Evolutionary conservation across 2,113 vertebrate genomes (phyloP), one percentile per base, ranked within the genome.

Genomic region (Nannospalax galili): DNA sequence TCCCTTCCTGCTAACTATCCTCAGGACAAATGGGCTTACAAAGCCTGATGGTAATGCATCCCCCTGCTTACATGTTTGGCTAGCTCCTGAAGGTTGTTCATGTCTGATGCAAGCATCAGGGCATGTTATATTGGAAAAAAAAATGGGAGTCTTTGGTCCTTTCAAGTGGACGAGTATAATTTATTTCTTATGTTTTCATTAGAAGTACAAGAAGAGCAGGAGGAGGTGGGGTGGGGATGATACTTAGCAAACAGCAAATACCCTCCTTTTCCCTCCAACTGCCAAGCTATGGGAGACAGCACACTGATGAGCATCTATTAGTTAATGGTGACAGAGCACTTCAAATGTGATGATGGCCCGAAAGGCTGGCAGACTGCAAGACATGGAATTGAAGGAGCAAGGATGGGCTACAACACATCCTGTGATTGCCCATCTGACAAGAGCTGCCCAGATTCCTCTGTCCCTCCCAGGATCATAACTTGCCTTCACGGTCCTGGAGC

Each of bases 301-400:
- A n/a, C n/a, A n/a, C 32, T 89, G 86, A 92, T 88, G 91, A 91
- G 91, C 92, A 78, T 96, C 88, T 96, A 95, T 92, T 90, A 89
- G 58, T 62, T 93, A 95, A 94, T 92, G 91, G 88, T 60, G 81
- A 93, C 92, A 95, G 82, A 95, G 88, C 60, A 85, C 86, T 96
- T 96, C 92, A 95, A n/a, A n/a, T n/a, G n/a, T n/a, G 78, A 93
- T 74, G 85, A 45, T 52, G 28, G 86, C 84, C 85, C 96, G 87
- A 79, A 74, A 52, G 6, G 48, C 48, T 52, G 48, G 48, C 67
- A 91, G 89, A 95, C 30, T 86, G 86, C 62, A 95, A 89, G 94
- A 95, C n/a, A 93, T 90, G 69, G 86, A 72, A 67, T 6, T 52
- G 48, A 52, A 52, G 48, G 48, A 52, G 48, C 6, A 52, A 11